Percentiles rank a stretch among this genome's conserved stretches.
Conservation (phyloP, 2,888 invertebrate genomes). For the Cepaea hortensis region DNA sequence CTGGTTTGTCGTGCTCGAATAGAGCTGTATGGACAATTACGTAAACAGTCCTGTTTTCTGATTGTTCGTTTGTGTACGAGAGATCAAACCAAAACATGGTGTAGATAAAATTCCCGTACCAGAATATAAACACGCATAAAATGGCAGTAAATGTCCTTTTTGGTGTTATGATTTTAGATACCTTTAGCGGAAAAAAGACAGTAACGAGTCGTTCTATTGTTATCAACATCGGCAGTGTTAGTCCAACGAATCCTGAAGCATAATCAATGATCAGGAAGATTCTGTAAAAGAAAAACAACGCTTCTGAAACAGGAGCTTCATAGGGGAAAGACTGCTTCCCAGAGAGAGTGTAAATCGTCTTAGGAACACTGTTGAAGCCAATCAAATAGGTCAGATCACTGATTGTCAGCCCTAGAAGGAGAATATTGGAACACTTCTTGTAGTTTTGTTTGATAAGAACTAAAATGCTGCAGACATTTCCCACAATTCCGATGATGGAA, state of each 20-base stretch:
- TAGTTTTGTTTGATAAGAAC: conserved; percentile 20
- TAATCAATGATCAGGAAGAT: conserved; percentile 13
- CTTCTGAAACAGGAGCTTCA: not conserved
- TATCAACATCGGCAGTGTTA: conserved; percentile 29
- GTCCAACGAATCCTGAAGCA: not conserved
- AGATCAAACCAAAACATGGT: conserved; percentile 20
- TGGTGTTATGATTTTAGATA: conserved; percentile 23
- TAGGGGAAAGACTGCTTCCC: not conserved
- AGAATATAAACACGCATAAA: not conserved
- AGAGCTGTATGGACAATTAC: not conserved
- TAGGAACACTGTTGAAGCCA: conserved; percentile 31
- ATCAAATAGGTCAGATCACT: conserved; percentile 11
- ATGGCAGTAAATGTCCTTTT: not conserved
- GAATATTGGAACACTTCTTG: conserved; percentile 23
- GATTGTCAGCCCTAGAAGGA: conserved; percentile 3
- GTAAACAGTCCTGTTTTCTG: not conserved
- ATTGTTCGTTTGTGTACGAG: not conserved
- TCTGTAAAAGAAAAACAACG: not conserved
- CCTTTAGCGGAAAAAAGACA: conserved; percentile 22
- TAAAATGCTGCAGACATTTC: conserved; percentile 28
- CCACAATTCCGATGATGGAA: not conserved
- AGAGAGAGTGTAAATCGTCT: not conserved
- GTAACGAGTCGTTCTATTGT: conserved; percentile 30
- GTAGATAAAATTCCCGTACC: conserved; percentile 10
- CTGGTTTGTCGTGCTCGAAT: not conserved